A percentile compares a stretch with the other conserved stretches of the same genome.
Evolutionary conservation across 2,797 vertebrate species (phyloP).

Genomic region (Onychomys arenicola): DNA sequence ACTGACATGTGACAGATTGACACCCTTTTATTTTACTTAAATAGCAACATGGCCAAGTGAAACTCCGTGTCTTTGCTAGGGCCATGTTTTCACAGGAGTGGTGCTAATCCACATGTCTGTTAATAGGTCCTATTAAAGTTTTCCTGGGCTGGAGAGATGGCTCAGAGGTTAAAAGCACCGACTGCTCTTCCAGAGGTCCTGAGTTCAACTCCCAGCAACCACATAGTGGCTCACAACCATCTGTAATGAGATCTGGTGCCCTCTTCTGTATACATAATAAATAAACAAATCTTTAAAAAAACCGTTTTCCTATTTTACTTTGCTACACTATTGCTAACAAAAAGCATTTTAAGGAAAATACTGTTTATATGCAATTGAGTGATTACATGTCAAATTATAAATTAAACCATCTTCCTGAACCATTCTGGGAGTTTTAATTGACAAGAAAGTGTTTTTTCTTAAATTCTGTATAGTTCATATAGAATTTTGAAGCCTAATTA

Average conservation of each 20-base stretch:
- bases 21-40: slow-evolving; percentile 67
- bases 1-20: slow-evolving; percentile 62
- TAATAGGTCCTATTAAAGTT: slow-evolving; percentile 66
- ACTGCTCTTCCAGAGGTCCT: too few species aligned
- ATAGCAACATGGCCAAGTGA: slow-evolving; percentile 66
- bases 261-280: too few species aligned
- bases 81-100: slow-evolving; percentile 47
- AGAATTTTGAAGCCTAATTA: slow-evolving; percentile 39
- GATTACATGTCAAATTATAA: slow-evolving; percentile 53
- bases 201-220: too few species aligned
- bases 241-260: too few species aligned
- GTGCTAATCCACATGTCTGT: slow-evolving; percentile 67
- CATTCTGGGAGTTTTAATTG: slow-evolving; percentile 57
- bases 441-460: slow-evolving; percentile 55
- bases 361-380: slow-evolving; percentile 53
- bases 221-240: too few species aligned
- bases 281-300: too few species aligned
- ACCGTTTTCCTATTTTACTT: slow-evolving; percentile 77
- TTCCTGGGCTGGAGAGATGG: too few species aligned
- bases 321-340: slow-evolving; percentile 71
- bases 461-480: slow-evolving; percentile 23
- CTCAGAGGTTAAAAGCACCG: too few species aligned
- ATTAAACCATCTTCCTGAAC: slow-evolving; percentile 65
- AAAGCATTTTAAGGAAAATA: slow-evolving; percentile 73
- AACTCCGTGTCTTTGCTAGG: slow-evolving; percentile 56